Evolutionary conservation across 2,888 invertebrate species (phyloP), one percentile per base, ranked within the genome.

Genomic region (Abrostola triplasia): DNA sequence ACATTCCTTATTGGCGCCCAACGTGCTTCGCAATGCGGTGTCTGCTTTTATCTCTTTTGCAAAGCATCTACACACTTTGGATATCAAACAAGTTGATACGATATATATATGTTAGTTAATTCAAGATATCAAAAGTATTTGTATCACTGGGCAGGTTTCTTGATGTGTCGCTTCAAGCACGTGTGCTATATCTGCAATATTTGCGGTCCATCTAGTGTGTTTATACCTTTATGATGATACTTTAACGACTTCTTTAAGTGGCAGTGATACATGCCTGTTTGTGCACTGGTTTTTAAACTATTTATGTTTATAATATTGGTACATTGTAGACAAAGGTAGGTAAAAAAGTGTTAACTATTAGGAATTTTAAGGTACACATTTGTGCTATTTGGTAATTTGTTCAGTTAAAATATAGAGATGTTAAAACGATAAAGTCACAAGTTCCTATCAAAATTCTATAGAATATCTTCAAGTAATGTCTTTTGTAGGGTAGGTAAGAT

Each of bases 211-310:
- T 5, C 49, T 41, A 54, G 24, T 71, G 36, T 55, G 54, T 35
- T 12, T 13, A 37, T 7, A 60, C 51, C 67, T 65, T 59, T 50
- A 36, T 49, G 37, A 11, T 58, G 51, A 42, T 67, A 62, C 65
- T 67, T 59, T 52, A 77, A 67, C 64, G 59, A 62, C 71, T 62
- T 52, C 37, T 53, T 50, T 10, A 4, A 5, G 4, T 64, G 70
- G 77, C 76, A 71, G 77, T 73, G 37, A 7, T 58, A 56, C 57
- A 52, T 53, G 37, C 35, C 51, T 0, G 9, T 73, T 73, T 79
- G 69, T 76, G 69, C 64, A 63, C n/a, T 6, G 8, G 53, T n/a
- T n/a, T 8, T 24, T n/a, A 11, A 41, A 41, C 41, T 24, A 7
- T 24, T 1, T n/a, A 52, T 52, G 10, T 5, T 11, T 51, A 9